Base-by-base conservation (phyloP, 1,140 invertebrate species). In the Trichonephila clavata region DNA sequence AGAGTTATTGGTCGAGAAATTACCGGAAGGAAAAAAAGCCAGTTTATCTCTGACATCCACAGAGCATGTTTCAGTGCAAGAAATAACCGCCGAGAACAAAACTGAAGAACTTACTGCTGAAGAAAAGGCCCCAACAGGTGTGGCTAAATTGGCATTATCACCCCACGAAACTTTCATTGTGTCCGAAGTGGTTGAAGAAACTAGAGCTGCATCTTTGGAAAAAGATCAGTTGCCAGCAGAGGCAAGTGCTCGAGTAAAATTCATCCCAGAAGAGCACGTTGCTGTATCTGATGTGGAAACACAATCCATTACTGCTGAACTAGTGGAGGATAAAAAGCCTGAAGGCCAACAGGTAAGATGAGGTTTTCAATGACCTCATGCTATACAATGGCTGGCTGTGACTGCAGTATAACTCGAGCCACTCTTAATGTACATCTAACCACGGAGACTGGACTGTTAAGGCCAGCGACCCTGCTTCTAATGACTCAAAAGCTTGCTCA, bases 31-130 rank as follows among this genome's bases (percentile, higher is more conserved):
- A 16, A 50, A 59, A 7, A 89, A 50, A 65, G 92, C 93, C 20
- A 1, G 97, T 96, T 95, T 98, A 97, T 95, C 98, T 98, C 20
- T 97, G 92, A 95, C 84, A 94, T 43, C 94, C 84, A 91, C 61
- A 18, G 81, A 94, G 61, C 84, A 86, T 77, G 84, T 94, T 60
- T 90, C 92, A 20, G 91, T 97, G 20, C 94, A 96, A 88, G 96
- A 96, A 94, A 43, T 93, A 39, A 93, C 84, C 24, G 7, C 90
- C 2, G 68, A 92, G 27, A 94, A 8, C 50, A 92, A 93, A 90
- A 68, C 61, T 27, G 71, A 71, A 68, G 61, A 88, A 50, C 63
- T 94, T 1, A 81, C 16, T 50, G 14, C 7, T 57, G 16, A 16
- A 24, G 94, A 94, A 57, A 88, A 65, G 27, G 27, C 59, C 0